These are phyloP conservation scores for Sinodicranocentrus sp. DNA, from an alignment of 2,888 invertebrate species.

Conservation along the genomic window DNA sequence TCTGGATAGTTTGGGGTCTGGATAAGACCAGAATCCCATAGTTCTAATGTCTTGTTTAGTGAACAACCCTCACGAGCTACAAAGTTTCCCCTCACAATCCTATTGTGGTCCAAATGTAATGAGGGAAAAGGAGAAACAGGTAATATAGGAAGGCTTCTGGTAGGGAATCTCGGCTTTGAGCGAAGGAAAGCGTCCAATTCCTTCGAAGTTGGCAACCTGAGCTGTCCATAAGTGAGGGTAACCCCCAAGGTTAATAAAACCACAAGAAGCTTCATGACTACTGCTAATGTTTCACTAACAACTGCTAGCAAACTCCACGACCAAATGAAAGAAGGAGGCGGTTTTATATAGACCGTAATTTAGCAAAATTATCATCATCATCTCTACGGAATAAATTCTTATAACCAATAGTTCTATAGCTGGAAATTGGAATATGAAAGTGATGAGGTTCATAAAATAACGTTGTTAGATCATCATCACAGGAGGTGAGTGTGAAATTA, in stretches of 20 bases:
- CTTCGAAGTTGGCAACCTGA: conserved; percentile 35
- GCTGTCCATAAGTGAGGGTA: conserved; percentile 16
- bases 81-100: conserved; percentile 24
- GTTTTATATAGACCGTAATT: too few relatives aligned
- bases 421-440: too few relatives aligned
- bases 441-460: too few relatives aligned
- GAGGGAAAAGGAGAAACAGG: conserved; percentile 32
- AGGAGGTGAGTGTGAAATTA: too few relatives aligned
- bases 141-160: conserved; percentile 22
- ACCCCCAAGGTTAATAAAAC: conserved; percentile 20
- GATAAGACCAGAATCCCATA: conserved; percentile 60
- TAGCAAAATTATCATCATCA: too few relatives aligned
- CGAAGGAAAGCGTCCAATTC: conserved; percentile 47
- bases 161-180: conserved; percentile 58
- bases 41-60: conserved; percentile 27
- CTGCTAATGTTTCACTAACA: too few relatives aligned
- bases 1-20: conserved; percentile 60
- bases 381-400: too few relatives aligned
- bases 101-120: conserved; percentile 25
- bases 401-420: too few relatives aligned
- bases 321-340: too few relatives aligned
- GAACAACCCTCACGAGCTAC: conserved; percentile 49
- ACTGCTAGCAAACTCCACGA: too few relatives aligned
- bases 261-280: background rate
- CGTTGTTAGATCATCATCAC: too few relatives aligned